phyloP scores from a whole-genome alignment of 1,140 invertebrate species.

The Diabrotica undecimpunctata region DNA sequence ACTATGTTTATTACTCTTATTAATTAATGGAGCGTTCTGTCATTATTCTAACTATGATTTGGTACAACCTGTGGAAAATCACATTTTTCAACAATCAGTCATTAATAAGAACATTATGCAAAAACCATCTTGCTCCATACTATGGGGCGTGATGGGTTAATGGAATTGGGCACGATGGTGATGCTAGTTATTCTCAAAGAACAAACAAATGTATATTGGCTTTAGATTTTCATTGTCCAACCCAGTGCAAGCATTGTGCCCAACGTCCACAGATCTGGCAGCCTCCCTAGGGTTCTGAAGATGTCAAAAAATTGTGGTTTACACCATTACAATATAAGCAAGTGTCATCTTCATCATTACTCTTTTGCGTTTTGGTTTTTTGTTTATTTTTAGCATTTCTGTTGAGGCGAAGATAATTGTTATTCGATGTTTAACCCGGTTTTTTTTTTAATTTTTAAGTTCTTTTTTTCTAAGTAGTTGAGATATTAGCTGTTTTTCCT shows the following conservation, averaged over 20 bases:
- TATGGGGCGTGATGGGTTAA: background rate
- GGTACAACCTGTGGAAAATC: background rate
- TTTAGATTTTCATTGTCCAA: background rate
- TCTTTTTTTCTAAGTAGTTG: background rate
- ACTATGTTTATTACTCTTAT: background rate
- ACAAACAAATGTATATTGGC: background rate
- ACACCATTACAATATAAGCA: background rate
- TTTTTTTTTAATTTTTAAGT: background rate
- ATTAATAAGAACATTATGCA: background rate
- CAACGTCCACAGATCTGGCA: too few species aligned
- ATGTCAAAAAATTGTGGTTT: too few species aligned
- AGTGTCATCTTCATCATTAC: too few species aligned
- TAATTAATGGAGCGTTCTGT: background rate
- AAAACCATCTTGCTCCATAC: background rate
- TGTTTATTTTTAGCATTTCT: background rate
- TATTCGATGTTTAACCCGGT: background rate
- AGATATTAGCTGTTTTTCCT: background rate
- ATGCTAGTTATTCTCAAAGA: background rate
- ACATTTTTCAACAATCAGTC: too few species aligned
- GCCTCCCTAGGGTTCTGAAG: too few species aligned
- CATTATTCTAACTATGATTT: background rate
- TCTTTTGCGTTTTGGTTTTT: background rate
- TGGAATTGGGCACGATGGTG: too few species aligned
- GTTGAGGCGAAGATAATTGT: background rate
- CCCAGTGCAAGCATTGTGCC: too few species aligned